These are phyloP conservation scores for Mythimna vitellina DNA, from an alignment of 2,888 invertebrate species.

Conservation along the genomic window DNA sequence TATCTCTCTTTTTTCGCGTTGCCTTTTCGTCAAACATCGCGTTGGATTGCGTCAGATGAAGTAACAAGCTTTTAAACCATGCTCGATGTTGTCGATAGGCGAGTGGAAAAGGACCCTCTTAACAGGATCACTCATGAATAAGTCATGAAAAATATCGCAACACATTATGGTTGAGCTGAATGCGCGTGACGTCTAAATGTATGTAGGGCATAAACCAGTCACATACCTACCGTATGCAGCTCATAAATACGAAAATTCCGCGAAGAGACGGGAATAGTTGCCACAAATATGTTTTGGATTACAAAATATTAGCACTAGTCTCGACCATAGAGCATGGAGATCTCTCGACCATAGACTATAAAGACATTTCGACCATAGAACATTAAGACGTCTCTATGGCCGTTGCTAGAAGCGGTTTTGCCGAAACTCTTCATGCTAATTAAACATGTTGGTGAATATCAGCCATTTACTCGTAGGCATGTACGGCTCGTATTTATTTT, in stretches of 20 bases:
- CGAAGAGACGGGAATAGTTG: slow-evolving; percentile 63
- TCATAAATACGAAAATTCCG: slow-evolving; percentile 63
- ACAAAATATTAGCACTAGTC: slow-evolving; percentile 27
- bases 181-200: slow-evolving; percentile 37
- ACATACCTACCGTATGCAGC: slow-evolving; percentile 44
- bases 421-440: background rate
- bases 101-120: background rate
- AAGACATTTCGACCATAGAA: no score
- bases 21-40: no score
- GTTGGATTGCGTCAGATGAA: no score
- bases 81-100: no score
- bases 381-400: no score
- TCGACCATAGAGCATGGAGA: background rate
- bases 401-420: background rate
- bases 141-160: background rate
- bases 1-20: no score
- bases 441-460: background rate
- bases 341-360: background rate
- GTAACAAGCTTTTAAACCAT: no score
- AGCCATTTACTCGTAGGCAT: background rate
- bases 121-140: background rate
- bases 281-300: slow-evolving; percentile 44
- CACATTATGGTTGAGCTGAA: slow-evolving; percentile 5
- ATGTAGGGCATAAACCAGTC: slow-evolving; percentile 41
- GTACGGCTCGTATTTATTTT: no score